These are phyloP conservation scores for Silurus aristotelis DNA, from an alignment of 2,797 vertebrate species.

Conservation along the genomic window DNA sequence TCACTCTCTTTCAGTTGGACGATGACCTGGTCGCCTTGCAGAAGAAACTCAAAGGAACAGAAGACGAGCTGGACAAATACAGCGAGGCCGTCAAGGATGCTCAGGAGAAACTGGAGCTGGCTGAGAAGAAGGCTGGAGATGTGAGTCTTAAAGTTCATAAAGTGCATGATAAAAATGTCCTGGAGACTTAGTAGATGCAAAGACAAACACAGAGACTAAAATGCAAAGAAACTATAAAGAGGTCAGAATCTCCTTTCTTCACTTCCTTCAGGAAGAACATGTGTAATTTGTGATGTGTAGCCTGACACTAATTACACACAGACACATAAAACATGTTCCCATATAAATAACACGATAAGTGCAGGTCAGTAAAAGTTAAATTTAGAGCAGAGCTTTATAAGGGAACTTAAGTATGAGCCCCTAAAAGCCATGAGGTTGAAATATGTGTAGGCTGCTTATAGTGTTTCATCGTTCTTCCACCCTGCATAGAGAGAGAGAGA, in stretches of 20 bases:
- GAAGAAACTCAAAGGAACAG: constrained; percentile 97
- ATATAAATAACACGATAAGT: neutral
- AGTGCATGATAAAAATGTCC: no score
- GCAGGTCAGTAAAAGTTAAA: constrained; percentile 42
- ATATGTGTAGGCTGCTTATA: constrained; percentile 34
- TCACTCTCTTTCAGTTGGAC: constrained; percentile 80
- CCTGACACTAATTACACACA: neutral
- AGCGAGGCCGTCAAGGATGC: constrained; percentile 98
- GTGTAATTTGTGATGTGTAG: neutral
- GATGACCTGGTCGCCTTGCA: constrained; percentile 94
- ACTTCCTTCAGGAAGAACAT: neutral
- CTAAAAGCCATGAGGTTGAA: constrained; percentile 30
- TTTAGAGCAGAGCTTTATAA: constrained; percentile 59
- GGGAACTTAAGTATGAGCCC: constrained; percentile 43
- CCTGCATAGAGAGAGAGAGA: neutral
- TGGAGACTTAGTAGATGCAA: neutral
- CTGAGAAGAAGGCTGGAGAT: constrained; percentile 96
- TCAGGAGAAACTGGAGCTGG: constrained; percentile 97
- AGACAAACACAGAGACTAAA: neutral
- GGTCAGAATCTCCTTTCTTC: neutral
- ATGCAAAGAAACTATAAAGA: neutral
- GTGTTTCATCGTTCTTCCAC: constrained; percentile 37
- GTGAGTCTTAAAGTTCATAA: constrained; percentile 62
- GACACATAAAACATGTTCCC: neutral
- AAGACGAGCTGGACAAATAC: constrained; percentile 99